Evolutionary conservation across 2,797 vertebrate genomes (phyloP), one percentile per base, ranked within the genome.

Genomic region (Columba guinea): DNA sequence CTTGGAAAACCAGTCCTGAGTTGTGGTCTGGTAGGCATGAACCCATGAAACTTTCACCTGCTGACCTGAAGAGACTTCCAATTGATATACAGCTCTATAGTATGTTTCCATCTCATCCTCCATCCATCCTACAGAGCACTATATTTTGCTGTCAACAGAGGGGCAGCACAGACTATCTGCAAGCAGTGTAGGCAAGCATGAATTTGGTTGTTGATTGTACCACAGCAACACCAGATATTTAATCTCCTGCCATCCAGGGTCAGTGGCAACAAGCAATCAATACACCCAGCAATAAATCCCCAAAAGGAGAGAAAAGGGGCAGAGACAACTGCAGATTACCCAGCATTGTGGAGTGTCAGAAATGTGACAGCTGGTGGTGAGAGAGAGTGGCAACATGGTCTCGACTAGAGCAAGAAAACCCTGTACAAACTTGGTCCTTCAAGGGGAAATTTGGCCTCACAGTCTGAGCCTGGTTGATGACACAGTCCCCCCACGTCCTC

Each of bases 381-480:
- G 71, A 46, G 48, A 26, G 37, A 15, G 7, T 65, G 58, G 53
- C 35, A 75, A 9, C 30, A n/a, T 7, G 0, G 0, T 3, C 7
- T 32, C 7, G 3, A 32, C 30, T 27, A 34, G 64, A 79, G 46
- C 17, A 60, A 27, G 44, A 34, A 59, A 18, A 4, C 19, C 16
- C 41, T 0, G 2, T 74, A 17, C 11, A 46, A 34, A 12, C 20
- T 67, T 0, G 0, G 8, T 56, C 16, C 48, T 74, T 83, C 32
- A 49, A 46, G 32, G 12, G 13, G 46, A 49, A 17, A 2, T 49
- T 82, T 13, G 34, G 39, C 59, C 13, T 70, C 7, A 1, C n/a
- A 46, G 16, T 6, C 41, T n/a, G 70, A 46, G 53, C 16, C 8
- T 46, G 67, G 17, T 8, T 70, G 67, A 46, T 0, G 4, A 26